Conservation (phyloP, 2,113 vertebrate genomes). For the Bujurquina vittata region DNA sequence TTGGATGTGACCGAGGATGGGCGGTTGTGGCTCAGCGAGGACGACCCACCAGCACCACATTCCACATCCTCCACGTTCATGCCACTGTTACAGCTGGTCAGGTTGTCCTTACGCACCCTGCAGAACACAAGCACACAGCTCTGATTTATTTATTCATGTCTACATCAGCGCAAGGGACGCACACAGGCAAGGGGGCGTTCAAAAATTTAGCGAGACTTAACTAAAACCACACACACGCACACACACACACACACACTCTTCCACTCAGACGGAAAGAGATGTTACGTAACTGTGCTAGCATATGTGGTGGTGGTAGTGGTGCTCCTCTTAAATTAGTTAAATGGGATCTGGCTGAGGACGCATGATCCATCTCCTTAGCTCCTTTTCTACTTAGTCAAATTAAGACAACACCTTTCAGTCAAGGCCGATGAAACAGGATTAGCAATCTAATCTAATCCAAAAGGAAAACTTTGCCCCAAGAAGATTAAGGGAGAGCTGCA, state of each 20-base stretch:
- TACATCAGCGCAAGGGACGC: constrained; percentile 16
- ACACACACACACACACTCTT: neutral
- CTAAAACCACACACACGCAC: constrained; percentile 9
- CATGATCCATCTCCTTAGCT: constrained; percentile 10
- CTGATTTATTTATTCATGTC: constrained; percentile 48
- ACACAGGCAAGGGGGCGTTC: constrained; percentile 22
- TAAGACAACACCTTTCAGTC: constrained; percentile 49
- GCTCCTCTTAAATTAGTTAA: constrained; percentile 43
- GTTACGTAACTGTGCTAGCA: constrained; percentile 40
- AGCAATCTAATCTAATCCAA: constrained; percentile 58
- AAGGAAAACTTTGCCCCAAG: constrained; percentile 42
- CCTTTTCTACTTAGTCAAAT: constrained; percentile 52
- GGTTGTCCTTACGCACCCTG: constrained; percentile 94
- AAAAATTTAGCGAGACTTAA: constrained; percentile 43
- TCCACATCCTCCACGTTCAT: constrained; percentile 87
- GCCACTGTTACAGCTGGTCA: constrained; percentile 85
- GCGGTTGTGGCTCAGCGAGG: constrained; percentile 77
- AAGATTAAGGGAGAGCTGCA: constrained; percentile 33
- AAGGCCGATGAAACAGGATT: constrained; percentile 49
- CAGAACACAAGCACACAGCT: constrained; percentile 19
- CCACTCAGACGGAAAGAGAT: constrained; percentile 5
- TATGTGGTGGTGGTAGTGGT: constrained; percentile 13
- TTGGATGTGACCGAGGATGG: constrained; percentile 85
- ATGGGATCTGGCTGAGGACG: constrained; percentile 21
- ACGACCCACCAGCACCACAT: constrained; percentile 75